Conservation (phyloP, 2,888 invertebrate species). For the Drosophila subsilvestris region DNA sequence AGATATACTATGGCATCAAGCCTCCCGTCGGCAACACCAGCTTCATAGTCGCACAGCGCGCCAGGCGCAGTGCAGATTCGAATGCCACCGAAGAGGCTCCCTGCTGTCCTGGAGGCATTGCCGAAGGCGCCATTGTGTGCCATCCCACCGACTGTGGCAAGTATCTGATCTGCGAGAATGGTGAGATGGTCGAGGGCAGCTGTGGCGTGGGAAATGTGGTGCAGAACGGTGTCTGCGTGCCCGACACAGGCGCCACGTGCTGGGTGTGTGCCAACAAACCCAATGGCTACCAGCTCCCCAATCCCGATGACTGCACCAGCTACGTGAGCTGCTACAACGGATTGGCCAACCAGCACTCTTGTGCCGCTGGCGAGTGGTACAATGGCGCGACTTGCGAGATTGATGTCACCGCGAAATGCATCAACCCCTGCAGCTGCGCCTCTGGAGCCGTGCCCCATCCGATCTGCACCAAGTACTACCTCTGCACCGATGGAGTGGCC, state of each 20-base stretch:
- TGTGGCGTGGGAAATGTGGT: constrained; percentile 76
- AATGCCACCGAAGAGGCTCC: constrained; percentile 12
- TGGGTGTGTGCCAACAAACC: constrained; percentile 68
- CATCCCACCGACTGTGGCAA: constrained; percentile 67
- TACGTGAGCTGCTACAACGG: constrained; percentile 71
- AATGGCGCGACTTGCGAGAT: constrained; percentile 57
- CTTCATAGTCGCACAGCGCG: constrained; percentile 7
- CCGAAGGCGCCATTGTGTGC: constrained; percentile 55
- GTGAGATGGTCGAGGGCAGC: constrained; percentile 56
- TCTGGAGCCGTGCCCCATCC: constrained; percentile 69
- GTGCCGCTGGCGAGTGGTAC: constrained; percentile 65
- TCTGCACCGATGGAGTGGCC: constrained; percentile 67
- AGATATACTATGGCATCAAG: neutral
- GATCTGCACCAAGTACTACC: constrained; percentile 75
- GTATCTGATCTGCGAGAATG: constrained; percentile 66
- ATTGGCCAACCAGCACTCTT: constrained; percentile 50
- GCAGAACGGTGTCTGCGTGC: constrained; percentile 55
- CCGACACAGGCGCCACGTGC: constrained; percentile 58
- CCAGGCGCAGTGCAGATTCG: constrained; percentile 40
- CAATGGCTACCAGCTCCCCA: constrained; percentile 65
- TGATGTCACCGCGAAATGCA: constrained; percentile 74
- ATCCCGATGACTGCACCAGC: constrained; percentile 68
- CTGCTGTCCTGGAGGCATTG: constrained; percentile 61
- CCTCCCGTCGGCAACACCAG: constrained; percentile 1
- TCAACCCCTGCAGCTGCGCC: constrained; percentile 72